Percentiles rank a stretch among this genome's conserved stretches.
These are phyloP conservation scores for Orius insidiosus DNA, from an alignment of 1,140 invertebrate genomes.

Conservation along the genomic window DNA sequence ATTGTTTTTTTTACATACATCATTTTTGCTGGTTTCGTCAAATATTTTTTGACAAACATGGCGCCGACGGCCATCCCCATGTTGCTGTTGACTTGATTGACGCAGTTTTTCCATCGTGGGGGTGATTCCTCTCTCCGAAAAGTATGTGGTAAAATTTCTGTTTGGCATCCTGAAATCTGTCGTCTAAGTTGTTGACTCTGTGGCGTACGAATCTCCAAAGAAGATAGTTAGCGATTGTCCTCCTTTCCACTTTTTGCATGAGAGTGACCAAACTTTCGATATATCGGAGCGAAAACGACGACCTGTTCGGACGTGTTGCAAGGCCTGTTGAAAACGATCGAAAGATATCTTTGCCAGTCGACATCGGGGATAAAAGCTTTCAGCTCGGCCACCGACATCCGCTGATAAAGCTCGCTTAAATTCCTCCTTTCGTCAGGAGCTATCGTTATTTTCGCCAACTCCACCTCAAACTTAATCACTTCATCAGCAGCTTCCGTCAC, in stretches of 20 bases:
- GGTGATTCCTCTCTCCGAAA: constrained; percentile 57
- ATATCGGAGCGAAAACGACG: constrained; percentile 57
- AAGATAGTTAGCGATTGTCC: constrained; percentile 45
- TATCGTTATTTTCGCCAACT: constrained; percentile 57
- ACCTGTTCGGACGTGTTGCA: constrained; percentile 43
- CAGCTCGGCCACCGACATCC: constrained; percentile 55
- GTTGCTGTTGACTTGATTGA: constrained; percentile 61
- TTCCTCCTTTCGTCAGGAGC: constrained; percentile 65
- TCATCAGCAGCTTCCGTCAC: constrained; percentile 48
- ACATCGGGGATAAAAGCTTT: constrained; percentile 50
- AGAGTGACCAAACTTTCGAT: constrained; percentile 27
- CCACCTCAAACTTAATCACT: constrained; percentile 66
- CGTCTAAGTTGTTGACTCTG: constrained; percentile 68
- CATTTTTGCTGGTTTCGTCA: constrained; percentile 65
- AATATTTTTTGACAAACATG: constrained; percentile 73
- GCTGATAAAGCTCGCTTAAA: constrained; percentile 58
- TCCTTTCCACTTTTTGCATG: constrained; percentile 17
- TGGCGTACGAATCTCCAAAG: constrained; percentile 77
- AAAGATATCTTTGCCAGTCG: constrained; percentile 57
- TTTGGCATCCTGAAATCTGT: constrained; percentile 44
- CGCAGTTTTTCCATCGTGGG: constrained; percentile 65
- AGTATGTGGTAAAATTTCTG: constrained; percentile 50
- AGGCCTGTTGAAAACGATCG: constrained; percentile 42
- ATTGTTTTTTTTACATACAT: constrained; percentile 31
- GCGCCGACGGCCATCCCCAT: constrained; percentile 68